Conservation (phyloP, 2,797 vertebrate genomes). For the Chromobotia macracanthus region DNA sequence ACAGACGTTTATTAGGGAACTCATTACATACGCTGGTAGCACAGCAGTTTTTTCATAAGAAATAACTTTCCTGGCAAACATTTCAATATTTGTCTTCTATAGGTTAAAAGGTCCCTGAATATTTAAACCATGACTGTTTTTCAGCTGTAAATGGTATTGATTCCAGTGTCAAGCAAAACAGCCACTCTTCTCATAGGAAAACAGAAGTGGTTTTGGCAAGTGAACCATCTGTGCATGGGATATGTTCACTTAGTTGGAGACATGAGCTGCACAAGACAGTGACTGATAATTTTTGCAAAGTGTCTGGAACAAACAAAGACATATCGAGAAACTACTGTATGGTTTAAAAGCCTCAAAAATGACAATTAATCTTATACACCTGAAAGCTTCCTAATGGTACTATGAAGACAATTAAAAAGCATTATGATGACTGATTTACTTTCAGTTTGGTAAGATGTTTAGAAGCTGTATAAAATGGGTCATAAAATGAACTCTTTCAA, state of each 20-base stretch:
- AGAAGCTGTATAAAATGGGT: conserved; percentile 26
- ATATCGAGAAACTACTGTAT: conserved; percentile 18
- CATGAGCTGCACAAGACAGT: background rate
- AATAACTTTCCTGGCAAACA: conserved; percentile 25
- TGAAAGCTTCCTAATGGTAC: conserved; percentile 42
- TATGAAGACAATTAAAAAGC: conserved; percentile 40
- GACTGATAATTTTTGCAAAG: background rate
- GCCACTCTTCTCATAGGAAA: conserved; percentile 5
- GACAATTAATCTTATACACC: conserved; percentile 34
- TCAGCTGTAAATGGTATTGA: background rate
- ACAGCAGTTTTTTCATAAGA: conserved; percentile 25
- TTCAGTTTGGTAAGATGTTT: conserved; percentile 33
- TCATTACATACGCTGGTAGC: conserved; percentile 32
- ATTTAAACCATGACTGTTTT: background rate
- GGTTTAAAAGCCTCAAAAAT: conserved; percentile 55
- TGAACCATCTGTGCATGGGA: background rate
- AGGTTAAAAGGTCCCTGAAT: conserved; percentile 21
- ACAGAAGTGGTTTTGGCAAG: background rate
- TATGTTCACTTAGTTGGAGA: conserved; percentile 2
- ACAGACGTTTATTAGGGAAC: conserved; percentile 41
- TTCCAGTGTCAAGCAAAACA: background rate
- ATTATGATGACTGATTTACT: conserved; percentile 26
- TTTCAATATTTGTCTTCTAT: conserved; percentile 41
- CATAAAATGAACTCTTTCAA: conserved; percentile 60
- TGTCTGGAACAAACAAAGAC: background rate